These are phyloP conservation scores for Acipenser oxyrinchus DNA, from an alignment of 2,797 vertebrate species.

Conservation along the genomic window DNA sequence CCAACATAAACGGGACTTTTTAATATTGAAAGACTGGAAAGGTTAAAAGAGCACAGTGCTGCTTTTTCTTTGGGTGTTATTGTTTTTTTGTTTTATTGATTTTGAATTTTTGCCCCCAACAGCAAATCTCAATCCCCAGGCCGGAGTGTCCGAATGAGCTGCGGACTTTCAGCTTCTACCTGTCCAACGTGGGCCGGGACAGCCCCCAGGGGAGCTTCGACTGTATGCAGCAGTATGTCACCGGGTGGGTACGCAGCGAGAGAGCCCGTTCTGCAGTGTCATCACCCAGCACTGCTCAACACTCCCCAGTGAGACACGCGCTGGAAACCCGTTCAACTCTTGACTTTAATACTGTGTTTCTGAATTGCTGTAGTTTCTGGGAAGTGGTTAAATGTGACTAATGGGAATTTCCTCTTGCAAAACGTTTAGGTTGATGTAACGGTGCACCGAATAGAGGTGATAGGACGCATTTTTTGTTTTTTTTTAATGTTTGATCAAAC, in stretches of 20 bases:
- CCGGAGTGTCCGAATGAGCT: conserved; percentile 70
- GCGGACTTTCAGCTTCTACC: conserved; percentile 84
- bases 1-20: too few relatives aligned
- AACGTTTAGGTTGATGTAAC: too few relatives aligned
- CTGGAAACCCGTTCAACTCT: conserved; percentile 32
- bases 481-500: too few relatives aligned
- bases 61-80: too few relatives aligned
- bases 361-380: conserved; percentile 39
- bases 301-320: background rate
- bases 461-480: too few relatives aligned
- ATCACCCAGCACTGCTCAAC: background rate
- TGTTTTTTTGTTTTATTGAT: background rate
- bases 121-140: conserved; percentile 90
- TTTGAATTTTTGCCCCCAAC: conserved; percentile 24
- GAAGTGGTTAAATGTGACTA: too few relatives aligned
- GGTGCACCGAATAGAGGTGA: too few relatives aligned
- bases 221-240: conserved; percentile 93
- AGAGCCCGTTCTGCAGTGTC: background rate
- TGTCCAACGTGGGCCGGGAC: conserved; percentile 90
- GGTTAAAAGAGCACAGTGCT: too few relatives aligned
- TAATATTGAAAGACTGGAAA: too few relatives aligned
- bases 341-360: conserved; percentile 35
- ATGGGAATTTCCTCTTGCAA: too few relatives aligned
- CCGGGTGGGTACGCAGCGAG: conserved; percentile 65
- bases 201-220: conserved; percentile 95